A percentile compares a stretch with the other conserved stretches of the same genome.
phyloP scores from a whole-genome alignment of 2,113 vertebrate genomes.

The Phasianus colchicus region DNA sequence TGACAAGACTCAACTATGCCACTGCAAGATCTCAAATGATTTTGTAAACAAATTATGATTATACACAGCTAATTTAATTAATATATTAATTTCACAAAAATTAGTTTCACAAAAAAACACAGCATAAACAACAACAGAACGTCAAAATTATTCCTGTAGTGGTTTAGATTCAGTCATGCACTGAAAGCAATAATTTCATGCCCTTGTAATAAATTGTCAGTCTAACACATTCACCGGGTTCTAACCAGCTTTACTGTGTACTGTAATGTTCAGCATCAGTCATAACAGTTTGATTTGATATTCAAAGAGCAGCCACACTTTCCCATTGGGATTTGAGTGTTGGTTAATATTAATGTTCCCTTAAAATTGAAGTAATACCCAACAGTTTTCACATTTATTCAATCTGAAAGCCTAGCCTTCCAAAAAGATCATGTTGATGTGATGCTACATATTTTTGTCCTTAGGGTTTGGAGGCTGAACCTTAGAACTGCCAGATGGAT shows the following conservation, averaged over 20 bases:
- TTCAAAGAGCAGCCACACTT: constrained; percentile 10
- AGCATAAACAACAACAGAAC: background rate
- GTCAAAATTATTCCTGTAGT: background rate
- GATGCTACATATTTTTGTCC: constrained; percentile 7
- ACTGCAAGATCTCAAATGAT: background rate
- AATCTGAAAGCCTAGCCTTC: constrained; percentile 27
- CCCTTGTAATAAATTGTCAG: background rate
- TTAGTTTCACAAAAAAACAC: background rate
- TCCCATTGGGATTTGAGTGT: background rate
- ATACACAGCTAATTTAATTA: background rate
- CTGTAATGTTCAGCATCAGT: constrained; percentile 42
- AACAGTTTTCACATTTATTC: constrained; percentile 30
- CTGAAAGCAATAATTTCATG: background rate
- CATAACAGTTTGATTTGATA: constrained; percentile 55
- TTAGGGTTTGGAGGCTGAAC: constrained; percentile 20
- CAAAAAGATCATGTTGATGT: background rate
- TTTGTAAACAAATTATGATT: background rate
- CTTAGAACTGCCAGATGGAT: constrained; percentile 1
- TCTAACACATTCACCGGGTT: constrained; percentile 13
- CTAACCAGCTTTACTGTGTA: constrained; percentile 24
- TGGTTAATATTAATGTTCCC: constrained; percentile 66
- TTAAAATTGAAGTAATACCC: constrained; percentile 47
- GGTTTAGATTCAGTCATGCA: background rate
- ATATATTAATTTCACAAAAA: background rate
- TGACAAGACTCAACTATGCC: background rate